A percentile compares a stretch with the other conserved stretches of the same genome.
Evolutionary conservation across 1,140 invertebrate species (phyloP).

Genomic region (Drosophila ananassae): DNA sequence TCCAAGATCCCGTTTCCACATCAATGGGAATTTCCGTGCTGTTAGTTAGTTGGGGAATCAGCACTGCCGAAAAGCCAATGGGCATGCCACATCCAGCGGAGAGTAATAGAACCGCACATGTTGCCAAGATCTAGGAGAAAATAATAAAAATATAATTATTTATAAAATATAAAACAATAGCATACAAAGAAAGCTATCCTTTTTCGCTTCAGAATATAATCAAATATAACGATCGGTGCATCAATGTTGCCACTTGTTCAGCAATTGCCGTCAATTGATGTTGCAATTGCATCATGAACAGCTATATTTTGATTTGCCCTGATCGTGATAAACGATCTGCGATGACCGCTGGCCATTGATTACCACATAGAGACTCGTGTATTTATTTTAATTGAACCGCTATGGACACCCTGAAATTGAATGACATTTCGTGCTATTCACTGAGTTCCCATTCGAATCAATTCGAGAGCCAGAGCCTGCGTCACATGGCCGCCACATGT

Average conservation of each 20-base stretch:
- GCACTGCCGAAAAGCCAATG: constrained; percentile 88
- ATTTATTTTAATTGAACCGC: constrained; percentile 24
- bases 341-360: constrained; percentile 19
- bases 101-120: constrained; percentile 87
- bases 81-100: constrained; percentile 89
- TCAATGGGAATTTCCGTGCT: constrained; percentile 84
- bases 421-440: constrained; percentile 40
- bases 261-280: constrained; percentile 67
- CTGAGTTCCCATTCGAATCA: constrained; percentile 23
- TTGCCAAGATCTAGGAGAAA: constrained; percentile 86
- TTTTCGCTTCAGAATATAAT: background rate
- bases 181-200: too few relatives aligned
- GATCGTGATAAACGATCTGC: constrained; percentile 59
- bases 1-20: constrained; percentile 88
- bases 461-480: constrained; percentile 23
- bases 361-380: constrained; percentile 2
- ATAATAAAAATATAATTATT: background rate
- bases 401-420: constrained; percentile 38
- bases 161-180: too few relatives aligned
- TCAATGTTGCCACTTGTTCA: constrained; percentile 7
- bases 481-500: constrained; percentile 60
- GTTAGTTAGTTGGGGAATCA: constrained; percentile 87
- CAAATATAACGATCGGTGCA: constrained; percentile 12
- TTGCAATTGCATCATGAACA: constrained; percentile 47
- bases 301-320: constrained; percentile 41